These are phyloP conservation scores for Polypedilum pembai DNA, from an alignment of 1,140 invertebrate species.

Conservation along the genomic window DNA sequence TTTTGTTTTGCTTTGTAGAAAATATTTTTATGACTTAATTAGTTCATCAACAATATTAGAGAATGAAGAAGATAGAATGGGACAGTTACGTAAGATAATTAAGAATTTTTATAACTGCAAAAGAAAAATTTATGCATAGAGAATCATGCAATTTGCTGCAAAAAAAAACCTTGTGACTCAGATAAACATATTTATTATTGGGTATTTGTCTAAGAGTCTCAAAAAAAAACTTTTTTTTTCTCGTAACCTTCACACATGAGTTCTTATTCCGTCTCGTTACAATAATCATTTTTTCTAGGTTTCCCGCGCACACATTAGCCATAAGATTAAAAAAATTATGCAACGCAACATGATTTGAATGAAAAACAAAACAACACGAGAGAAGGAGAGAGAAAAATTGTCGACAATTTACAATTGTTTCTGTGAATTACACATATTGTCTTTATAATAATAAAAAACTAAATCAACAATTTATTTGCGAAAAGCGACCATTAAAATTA, in stretches of 20 bases:
- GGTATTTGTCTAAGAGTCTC: not conserved
- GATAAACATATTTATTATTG: not conserved
- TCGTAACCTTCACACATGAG: conserved; percentile 23
- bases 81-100: not conserved
- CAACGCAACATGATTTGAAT: conserved; percentile 18
- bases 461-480: conserved; percentile 14
- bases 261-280: conserved; percentile 25
- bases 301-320: not conserved
- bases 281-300: conserved; percentile 22
- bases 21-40: conserved; percentile 9
- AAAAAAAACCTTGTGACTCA: not conserved
- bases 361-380: not conserved
- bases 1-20: not conserved
- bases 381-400: not conserved
- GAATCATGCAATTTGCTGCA: not conserved
- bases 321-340: not conserved
- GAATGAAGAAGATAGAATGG: not conserved
- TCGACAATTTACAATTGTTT: conserved; percentile 18
- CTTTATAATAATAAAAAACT: not conserved
- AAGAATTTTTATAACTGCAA: not conserved
- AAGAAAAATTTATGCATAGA: not conserved
- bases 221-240: not conserved
- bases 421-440: conserved; percentile 18
- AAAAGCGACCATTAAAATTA: not conserved
- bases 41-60: not conserved